These are phyloP conservation scores for Dipus sagitta DNA, from an alignment of 2,797 vertebrate genomes.

Conservation along the genomic window DNA sequence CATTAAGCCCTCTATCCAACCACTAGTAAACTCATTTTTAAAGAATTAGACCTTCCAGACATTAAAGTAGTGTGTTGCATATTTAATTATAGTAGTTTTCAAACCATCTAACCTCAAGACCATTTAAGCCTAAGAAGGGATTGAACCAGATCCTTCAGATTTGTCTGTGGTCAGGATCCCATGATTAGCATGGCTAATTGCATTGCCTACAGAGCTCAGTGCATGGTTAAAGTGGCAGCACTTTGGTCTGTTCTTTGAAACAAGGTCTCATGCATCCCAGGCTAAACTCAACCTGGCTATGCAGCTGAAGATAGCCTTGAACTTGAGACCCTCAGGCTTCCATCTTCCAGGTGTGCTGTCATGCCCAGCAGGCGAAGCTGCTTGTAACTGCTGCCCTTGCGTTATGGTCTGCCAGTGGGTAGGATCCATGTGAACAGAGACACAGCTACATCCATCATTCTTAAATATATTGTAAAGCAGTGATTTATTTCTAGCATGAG, in stretches of 20 bases:
- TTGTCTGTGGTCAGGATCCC: not conserved
- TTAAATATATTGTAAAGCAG: not conserved
- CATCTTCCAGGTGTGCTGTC: too few species aligned
- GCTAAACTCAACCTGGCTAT: too few species aligned
- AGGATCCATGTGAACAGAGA: not conserved
- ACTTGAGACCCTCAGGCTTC: too few species aligned
- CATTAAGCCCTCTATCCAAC: too few species aligned
- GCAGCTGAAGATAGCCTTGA: too few species aligned
- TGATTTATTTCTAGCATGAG: not conserved
- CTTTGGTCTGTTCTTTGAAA: not conserved
- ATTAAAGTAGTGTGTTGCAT: not conserved
- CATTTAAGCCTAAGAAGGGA: not conserved
- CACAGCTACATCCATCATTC: not conserved
- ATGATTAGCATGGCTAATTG: not conserved
- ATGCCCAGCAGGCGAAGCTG: too few species aligned
- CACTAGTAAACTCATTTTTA: not conserved
- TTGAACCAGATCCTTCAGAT: not conserved
- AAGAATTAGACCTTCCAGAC: not conserved
- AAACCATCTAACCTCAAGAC: not conserved
- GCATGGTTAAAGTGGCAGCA: too few species aligned
- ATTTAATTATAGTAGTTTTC: not conserved
- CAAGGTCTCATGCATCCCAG: too few species aligned
- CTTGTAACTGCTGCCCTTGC: not conserved
- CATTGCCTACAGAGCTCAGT: not conserved
- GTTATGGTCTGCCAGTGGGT: not conserved